A percentile compares a stretch with the other conserved stretches of the same genome.
Conservation (phyloP, 2,113 vertebrate genomes). For the Brachirus orientalis region DNA sequence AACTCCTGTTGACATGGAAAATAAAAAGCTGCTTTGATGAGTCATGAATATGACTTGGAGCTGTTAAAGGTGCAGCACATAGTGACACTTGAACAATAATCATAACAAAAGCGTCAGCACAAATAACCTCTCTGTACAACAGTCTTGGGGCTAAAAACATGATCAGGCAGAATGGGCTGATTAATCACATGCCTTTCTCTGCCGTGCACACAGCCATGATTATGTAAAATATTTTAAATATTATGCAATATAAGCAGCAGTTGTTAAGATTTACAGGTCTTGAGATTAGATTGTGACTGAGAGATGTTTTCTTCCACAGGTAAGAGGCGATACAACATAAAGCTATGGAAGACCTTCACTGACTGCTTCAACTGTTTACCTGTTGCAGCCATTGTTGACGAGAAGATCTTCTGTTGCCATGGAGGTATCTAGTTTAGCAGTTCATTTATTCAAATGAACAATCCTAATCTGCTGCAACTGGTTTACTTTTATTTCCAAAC, state of each 20-base stretch:
- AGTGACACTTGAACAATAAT: background rate
- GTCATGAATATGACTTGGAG: background rate
- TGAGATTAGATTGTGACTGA: slow-evolving; percentile 52
- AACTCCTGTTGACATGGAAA: background rate
- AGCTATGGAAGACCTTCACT: slow-evolving; percentile 98
- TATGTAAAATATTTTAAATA: slow-evolving; percentile 39
- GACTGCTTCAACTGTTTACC: slow-evolving; percentile 98
- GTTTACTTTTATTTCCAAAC: too few species aligned
- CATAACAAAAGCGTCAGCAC: slow-evolving; percentile 1
- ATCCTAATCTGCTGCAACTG: background rate
- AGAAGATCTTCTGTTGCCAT: slow-evolving; percentile 99
- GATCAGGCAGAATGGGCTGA: slow-evolving; percentile 38
- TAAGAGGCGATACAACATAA: slow-evolving; percentile 98
- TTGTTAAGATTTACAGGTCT: slow-evolving; percentile 23
- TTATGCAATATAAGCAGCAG: slow-evolving; percentile 25
- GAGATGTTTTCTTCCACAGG: slow-evolving; percentile 75
- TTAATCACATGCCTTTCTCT: slow-evolving; percentile 49
- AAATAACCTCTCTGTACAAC: background rate
- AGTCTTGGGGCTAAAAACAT: slow-evolving; percentile 31
- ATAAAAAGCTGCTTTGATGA: background rate
- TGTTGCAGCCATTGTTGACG: slow-evolving; percentile 95
- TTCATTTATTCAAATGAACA: too few species aligned
- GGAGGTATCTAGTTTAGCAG: slow-evolving; percentile 85
- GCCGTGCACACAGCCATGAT: slow-evolving; percentile 40
- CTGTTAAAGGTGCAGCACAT: background rate